Conservation (phyloP, 2,113 vertebrate species). For the Hyperopisus bebe region DNA sequence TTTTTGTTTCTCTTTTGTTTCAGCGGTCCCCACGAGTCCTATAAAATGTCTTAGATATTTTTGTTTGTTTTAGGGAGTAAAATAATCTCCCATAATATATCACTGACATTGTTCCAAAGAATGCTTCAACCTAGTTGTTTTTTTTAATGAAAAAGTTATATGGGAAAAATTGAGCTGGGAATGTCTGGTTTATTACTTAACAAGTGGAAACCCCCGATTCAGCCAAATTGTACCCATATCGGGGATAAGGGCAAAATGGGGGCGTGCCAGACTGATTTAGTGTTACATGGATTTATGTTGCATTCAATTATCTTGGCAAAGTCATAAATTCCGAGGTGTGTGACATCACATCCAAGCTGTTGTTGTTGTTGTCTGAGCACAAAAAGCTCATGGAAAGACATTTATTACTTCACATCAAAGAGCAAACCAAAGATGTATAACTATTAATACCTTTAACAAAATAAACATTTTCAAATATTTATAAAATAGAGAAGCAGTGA, state of each 20-base stretch:
- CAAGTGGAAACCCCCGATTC: slow-evolving; percentile 27
- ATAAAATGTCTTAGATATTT: slow-evolving; percentile 57
- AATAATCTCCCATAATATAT: slow-evolving; percentile 62
- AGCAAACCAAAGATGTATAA: no score
- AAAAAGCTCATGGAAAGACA: not conserved
- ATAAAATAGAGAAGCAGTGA: no score
- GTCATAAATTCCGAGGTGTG: no score
- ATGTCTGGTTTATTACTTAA: slow-evolving; percentile 48
- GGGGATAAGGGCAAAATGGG: not conserved
- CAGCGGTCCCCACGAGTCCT: slow-evolving; percentile 54
- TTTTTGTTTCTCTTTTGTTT: slow-evolving; percentile 60
- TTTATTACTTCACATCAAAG: no score
- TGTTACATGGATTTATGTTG: not conserved
- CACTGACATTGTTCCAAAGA: slow-evolving; percentile 59
- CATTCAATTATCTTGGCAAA: no score
- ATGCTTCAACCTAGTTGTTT: slow-evolving; percentile 44
- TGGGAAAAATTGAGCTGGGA: slow-evolving; percentile 60
- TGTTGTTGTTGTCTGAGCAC: no score
- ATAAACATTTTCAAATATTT: no score
- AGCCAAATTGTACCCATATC: slow-evolving; percentile 2
- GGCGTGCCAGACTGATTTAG: not conserved
- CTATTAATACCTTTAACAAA: no score
- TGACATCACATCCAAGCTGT: no score
- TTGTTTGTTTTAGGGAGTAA: slow-evolving; percentile 57
- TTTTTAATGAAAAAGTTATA: slow-evolving; percentile 39